Percentiles rank a stretch among this genome's conserved stretches.
phyloP scores from a whole-genome alignment of 2,113 vertebrate species.

The Oxyura jamaicensis region DNA sequence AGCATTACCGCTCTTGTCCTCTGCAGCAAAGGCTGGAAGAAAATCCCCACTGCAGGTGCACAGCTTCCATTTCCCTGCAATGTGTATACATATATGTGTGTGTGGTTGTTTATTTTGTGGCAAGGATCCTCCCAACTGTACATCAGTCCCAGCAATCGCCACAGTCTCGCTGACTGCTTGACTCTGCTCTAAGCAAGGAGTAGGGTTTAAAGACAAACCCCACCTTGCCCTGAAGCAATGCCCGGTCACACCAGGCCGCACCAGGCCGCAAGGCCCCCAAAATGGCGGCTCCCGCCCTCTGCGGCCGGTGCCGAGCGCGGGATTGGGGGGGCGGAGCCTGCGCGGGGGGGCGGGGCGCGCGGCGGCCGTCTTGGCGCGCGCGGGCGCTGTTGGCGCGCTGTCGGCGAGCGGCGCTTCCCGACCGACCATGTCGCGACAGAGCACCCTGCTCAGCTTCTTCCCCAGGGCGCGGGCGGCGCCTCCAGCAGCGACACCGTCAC shows the following conservation, averaged over 20 bases:
- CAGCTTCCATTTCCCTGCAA: neutral
- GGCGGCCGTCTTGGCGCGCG: too few species aligned
- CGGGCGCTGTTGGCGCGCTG: neutral
- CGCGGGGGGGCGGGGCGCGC: neutral
- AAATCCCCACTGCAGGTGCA: rapidly evolving
- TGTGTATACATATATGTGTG: too few species aligned
- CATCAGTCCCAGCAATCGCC: rapidly evolving
- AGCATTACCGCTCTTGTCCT: rapidly evolving
- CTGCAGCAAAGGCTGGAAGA: rapidly evolving
- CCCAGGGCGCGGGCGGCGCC: neutral
- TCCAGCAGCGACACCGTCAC: too few species aligned
- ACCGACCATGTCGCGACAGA: neutral
- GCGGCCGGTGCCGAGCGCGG: neutral
- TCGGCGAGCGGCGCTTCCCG: neutral
- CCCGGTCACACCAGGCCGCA: too few species aligned
- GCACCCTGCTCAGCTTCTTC: neutral
- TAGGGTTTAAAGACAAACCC: neutral
- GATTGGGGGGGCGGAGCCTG: neutral
- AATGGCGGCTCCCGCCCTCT: neutral
- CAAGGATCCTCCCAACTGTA: neutral
- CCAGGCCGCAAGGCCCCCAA: neutral
- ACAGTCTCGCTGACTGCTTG: neutral
- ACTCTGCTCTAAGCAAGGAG: neutral
- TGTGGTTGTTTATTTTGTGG: neutral
- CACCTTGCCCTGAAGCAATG: too few species aligned